These are phyloP conservation scores for Lamprologus sp. DNA, from an alignment of 2,113 vertebrate genomes.

Conservation along the genomic window DNA sequence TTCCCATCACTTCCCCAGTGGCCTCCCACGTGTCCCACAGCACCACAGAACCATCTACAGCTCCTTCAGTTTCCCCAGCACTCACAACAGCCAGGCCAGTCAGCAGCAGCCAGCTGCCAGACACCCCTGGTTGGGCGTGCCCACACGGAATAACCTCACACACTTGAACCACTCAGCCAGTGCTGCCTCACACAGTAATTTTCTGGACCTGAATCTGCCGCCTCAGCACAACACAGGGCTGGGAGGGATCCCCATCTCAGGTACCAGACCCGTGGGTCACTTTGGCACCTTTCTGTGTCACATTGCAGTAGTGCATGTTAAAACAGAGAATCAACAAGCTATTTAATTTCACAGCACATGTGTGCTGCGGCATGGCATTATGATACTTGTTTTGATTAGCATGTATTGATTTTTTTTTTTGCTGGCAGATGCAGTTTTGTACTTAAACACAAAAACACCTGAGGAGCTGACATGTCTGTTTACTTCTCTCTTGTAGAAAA, in stretches of 20 bases:
- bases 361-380: neutral
- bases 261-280: slow-evolving; percentile 64
- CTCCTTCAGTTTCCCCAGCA: slow-evolving; percentile 91
- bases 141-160: slow-evolving; percentile 88
- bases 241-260: slow-evolving; percentile 97
- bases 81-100: slow-evolving; percentile 59
- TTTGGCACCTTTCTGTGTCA: neutral
- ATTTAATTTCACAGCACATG: neutral
- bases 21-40: slow-evolving; percentile 84
- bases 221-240: slow-evolving; percentile 96
- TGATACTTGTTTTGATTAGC: neutral
- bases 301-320: neutral
- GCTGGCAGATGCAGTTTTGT: slow-evolving; percentile 8
- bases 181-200: slow-evolving; percentile 94
- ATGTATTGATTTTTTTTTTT: neutral
- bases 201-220: slow-evolving; percentile 95
- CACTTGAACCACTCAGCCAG: slow-evolving; percentile 88
- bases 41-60: slow-evolving; percentile 95
- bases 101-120: slow-evolving; percentile 76
- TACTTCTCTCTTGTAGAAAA: slow-evolving; percentile 83
- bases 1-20: slow-evolving; percentile 76
- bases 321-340: neutral
- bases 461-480: neutral
- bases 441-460: neutral
- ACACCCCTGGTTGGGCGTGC: slow-evolving; percentile 95